Conservation (phyloP, 2,797 vertebrate genomes). For the Onychomys arenicola region DNA sequence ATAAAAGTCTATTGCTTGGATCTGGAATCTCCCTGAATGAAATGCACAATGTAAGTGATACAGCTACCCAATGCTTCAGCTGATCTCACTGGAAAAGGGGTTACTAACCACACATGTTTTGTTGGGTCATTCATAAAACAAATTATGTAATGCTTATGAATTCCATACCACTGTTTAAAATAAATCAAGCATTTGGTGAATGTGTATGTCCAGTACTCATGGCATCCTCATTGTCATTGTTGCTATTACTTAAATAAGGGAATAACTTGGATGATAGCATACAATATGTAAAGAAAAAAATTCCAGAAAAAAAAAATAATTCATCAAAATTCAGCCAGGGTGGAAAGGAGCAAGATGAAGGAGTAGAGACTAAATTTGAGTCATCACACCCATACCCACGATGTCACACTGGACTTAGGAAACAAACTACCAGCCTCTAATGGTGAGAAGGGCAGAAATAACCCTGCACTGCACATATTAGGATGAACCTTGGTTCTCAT, state of each 20-base stretch:
- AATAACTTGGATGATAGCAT: not conserved
- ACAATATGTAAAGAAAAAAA: constrained; percentile 18
- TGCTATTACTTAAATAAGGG: constrained; percentile 21
- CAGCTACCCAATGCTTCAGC: not conserved
- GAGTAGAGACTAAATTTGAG: constrained; percentile 51
- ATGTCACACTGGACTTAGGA: not conserved
- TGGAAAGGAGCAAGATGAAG: constrained; percentile 40
- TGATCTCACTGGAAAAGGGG: not conserved
- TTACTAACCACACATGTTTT: not conserved
- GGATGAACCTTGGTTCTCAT: not conserved
- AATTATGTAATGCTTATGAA: not conserved
- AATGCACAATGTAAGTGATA: not conserved
- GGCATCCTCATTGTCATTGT: not conserved
- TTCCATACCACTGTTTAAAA: not conserved
- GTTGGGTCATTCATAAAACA: not conserved
- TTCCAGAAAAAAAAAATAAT: constrained; percentile 44
- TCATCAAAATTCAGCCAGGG: constrained; percentile 66
- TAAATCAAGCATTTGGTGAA: not conserved
- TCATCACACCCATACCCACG: constrained; percentile 70
- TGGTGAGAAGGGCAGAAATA: not conserved
- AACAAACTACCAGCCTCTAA: not conserved
- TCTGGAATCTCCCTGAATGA: not conserved
- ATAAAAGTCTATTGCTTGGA: not conserved
- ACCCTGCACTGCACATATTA: not conserved
- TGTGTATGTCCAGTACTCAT: not conserved